Base-by-base conservation (phyloP, 2,113 vertebrate genomes). In the Callopanchax toddi region DNA sequence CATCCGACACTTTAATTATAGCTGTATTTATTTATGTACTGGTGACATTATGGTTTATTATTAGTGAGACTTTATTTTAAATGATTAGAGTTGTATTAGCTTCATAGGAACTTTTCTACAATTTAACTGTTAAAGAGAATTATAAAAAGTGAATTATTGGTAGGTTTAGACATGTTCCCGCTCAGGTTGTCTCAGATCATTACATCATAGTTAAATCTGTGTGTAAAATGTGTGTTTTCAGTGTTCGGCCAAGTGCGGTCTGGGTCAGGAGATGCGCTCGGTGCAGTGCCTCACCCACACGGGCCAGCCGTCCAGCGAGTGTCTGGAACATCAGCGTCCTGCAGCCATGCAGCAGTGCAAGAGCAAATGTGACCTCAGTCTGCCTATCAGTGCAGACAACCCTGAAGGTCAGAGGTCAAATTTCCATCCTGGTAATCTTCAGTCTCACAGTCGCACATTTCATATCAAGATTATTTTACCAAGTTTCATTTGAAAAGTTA, bases 191-290 rank as follows among this genome's bases (percentile, higher is more conserved):
- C 12, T 21, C 22, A 8, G 11, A 11, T 23, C 45, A 11, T 2
- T 18, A 20, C 15, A 1, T 52, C 1, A 23, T 26, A 1, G 10
- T 59, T 0, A 2, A n/a, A n/a, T 58, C 7, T 46, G 2, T 21
- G 3, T 48, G 22, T n/a, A n/a, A n/a, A n/a, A 26, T 29, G 22
- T 58, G 23, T 69, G 40, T 45, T 69, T 16, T 8, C 76, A 99
- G 97, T 99, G 97, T 74, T 99, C 96, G 0, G 91, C 94, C 2
- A 94, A 91, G 67, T 99, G 97, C 3, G 95, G 96, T 23, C 83
- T 95, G 0, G 97, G 97, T 36, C 97, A 99, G 88, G 95, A 96
- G 67, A 95, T 94, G 67, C 95, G 97, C 8, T 87, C 91, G 0
- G 95, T 99, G 74, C 94, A 94, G 82, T 99, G 97, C 82, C 89